phyloP scores from a whole-genome alignment of 2,797 vertebrate species.

The Meda fulgida region DNA sequence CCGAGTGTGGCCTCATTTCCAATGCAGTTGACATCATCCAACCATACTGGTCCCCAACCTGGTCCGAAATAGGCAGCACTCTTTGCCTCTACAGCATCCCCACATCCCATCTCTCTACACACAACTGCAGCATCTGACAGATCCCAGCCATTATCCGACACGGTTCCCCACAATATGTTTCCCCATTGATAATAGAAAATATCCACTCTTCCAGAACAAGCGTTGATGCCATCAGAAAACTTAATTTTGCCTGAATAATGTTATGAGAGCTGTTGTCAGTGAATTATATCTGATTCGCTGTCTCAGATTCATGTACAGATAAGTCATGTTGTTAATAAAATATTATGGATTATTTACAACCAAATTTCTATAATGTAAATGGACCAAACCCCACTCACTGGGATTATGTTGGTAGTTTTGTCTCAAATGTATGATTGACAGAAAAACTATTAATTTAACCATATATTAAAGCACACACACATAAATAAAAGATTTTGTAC shows the following conservation, averaged over 20 bases:
- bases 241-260: neutral
- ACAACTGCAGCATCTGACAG: conserved; percentile 45
- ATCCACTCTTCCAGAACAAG: conserved; percentile 41
- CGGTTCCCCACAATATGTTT: neutral
- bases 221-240: neutral
- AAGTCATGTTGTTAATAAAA: neutral
- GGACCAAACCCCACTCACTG: neutral
- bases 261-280: neutral
- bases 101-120: conserved; percentile 51
- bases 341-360: neutral
- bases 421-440: neutral
- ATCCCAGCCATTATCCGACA: conserved; percentile 57
- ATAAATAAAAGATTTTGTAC: neutral
- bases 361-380: neutral
- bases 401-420: neutral
- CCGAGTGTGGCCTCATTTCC: neutral
- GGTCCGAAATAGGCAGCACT: conserved; percentile 2
- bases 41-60: neutral
- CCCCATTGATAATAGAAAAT: neutral
- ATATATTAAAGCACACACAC: no score
- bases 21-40: neutral
- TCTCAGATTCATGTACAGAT: neutral
- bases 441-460: neutral
- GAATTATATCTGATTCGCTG: neutral
- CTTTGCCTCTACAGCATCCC: conserved; percentile 55